phyloP scores from a whole-genome alignment of 2,888 invertebrate genomes.

The Xestobium rufovillosum region DNA sequence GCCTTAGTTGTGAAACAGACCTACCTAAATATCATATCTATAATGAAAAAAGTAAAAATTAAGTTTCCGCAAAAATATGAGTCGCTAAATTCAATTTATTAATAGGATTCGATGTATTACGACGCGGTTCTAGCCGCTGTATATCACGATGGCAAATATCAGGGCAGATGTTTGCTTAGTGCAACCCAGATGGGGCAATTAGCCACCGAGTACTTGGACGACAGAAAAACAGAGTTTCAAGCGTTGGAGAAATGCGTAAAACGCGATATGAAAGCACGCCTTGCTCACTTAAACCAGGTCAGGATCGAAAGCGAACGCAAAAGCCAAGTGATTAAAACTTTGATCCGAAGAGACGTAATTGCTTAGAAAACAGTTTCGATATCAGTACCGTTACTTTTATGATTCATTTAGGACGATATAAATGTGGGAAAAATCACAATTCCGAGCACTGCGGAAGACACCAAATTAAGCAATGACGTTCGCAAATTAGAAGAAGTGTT shows the following conservation, averaged over 20 bases:
- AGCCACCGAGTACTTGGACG: conserved; percentile 59
- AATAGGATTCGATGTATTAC: conserved; percentile 57
- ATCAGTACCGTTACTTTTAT: not conserved
- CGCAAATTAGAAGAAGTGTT: conserved; percentile 40
- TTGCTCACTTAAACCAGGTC: conserved; percentile 49
- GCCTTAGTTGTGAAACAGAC: conserved; percentile 56
- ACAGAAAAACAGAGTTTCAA: conserved; percentile 53
- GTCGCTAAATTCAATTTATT: conserved; percentile 1
- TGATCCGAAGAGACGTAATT: conserved; percentile 43
- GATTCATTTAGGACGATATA: conserved; percentile 32
- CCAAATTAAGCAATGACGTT: conserved; percentile 36
- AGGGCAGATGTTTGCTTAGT: conserved; percentile 55
- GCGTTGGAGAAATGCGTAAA: conserved; percentile 53
- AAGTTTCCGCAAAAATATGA: not conserved
- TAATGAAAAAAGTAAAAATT: conserved; percentile 51
- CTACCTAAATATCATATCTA: conserved; percentile 54
- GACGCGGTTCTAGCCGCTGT: conserved; percentile 54
- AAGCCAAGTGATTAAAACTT: conserved; percentile 41
- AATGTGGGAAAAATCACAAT: conserved; percentile 30
- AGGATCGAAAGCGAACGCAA: conserved; percentile 40
- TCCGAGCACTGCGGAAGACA: conserved; percentile 29
- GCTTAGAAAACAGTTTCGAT: not conserved
- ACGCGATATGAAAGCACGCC: conserved; percentile 55
- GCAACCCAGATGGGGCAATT: conserved; percentile 60
- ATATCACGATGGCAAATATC: conserved; percentile 51